A percentile compares a stretch with the other conserved stretches of the same genome.
phyloP scores from a whole-genome alignment of 1,140 invertebrate genomes.

The Drosophila repleta region DNA sequence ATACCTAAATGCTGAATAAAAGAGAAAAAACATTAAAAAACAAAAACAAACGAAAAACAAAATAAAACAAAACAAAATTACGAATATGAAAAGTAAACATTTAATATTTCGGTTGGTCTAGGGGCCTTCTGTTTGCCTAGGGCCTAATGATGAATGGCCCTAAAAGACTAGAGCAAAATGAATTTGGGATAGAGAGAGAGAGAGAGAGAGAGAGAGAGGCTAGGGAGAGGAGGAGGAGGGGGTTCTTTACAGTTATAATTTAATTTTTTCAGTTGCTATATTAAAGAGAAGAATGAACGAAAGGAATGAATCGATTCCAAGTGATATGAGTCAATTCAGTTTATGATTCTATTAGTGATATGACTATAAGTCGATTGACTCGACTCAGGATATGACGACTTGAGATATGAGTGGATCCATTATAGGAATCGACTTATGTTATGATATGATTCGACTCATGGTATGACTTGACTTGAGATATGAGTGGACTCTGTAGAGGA shows the following conservation, averaged over 20 bases:
- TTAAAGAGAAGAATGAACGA: neutral
- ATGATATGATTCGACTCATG: no score
- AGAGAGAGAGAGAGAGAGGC: no score
- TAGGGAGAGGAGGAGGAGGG: no score
- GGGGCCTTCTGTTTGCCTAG: conserved; percentile 2
- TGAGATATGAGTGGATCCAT: no score
- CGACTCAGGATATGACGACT: no score
- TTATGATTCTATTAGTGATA: no score
- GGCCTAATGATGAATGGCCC: conserved; percentile 9
- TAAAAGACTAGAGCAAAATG: neutral
- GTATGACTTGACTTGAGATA: no score
- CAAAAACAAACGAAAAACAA: conserved; percentile 25
- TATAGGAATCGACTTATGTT: no score
- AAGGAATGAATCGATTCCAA: neutral
- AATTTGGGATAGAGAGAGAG: neutral
- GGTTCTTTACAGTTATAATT: neutral
- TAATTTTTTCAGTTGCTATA: neutral
- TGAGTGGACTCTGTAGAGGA: no score
- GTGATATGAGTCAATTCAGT: neutral
- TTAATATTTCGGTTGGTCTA: neutral
- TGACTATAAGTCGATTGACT: no score
- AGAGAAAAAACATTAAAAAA: conserved; percentile 5
- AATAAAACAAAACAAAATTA: conserved; percentile 42
- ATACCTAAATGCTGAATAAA: conserved; percentile 15
- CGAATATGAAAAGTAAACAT: conserved; percentile 32